Evolutionary conservation across 2,797 vertebrate genomes (phyloP), one percentile per base, ranked within the genome.

Genomic region (Brotula barbata): DNA sequence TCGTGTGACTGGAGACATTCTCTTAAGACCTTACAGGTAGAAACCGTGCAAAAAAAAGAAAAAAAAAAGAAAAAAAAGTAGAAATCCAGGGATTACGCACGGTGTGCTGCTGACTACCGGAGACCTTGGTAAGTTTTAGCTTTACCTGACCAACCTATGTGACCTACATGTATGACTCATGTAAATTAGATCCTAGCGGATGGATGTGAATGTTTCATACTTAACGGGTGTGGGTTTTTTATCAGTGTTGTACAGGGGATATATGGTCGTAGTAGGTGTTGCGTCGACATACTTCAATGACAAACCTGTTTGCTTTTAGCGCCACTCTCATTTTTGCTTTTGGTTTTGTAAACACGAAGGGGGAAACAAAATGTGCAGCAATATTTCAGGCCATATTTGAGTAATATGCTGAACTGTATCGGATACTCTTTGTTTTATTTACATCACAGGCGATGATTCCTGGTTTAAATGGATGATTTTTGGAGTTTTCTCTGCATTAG

Each of bases 201-300:
- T 76, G 78, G 78, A 81, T 75, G 72, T 78, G 76, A 86, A 68
- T 78, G 76, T 88, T 86, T 88, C 78, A 41, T 85, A 85, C 55
- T 58, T 45, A 77, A 82, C 59, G 54, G 68, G 57, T 73, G 44
- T 44, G 68, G 44, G 25, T 28, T 72, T 83, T 86, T 68, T 82
- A 77, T 71, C 39, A 43, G 68, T 31, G 50, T 64, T 49, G 56
- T 43, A 40, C 37, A 60, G 54, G 62, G 71, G 56, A 57, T 68
- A 59, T 47, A 57, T 23, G 58, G 49, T 61, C 71, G 37, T 16
- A 40, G 57, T 52, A 53, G 20, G 22, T 68, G 68, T 56, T 12
- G 14, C 64, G 60, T 77, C 47, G 40, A 45, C 44, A 43, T 43
- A 58, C 47, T 54, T 69, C 21, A 70, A 37, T 20, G 12, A 28